These are phyloP conservation scores for Thaleichthys pacificus DNA, from an alignment of 2,797 vertebrate genomes.

Conservation along the genomic window DNA sequence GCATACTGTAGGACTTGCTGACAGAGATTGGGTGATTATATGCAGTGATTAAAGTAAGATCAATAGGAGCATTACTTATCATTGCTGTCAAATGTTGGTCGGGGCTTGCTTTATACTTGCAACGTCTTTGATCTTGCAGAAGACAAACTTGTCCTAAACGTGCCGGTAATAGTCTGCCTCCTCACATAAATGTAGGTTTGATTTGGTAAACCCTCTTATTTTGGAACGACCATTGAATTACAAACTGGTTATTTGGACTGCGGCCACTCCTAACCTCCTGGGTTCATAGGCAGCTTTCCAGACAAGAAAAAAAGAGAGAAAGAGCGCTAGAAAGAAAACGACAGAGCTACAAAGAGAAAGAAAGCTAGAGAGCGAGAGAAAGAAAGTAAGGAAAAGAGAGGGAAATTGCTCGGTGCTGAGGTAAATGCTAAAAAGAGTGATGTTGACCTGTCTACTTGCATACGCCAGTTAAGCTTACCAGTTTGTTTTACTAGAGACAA, in stretches of 20 bases:
- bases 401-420: constrained; percentile 28
- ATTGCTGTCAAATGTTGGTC: constrained; percentile 13
- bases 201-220: constrained; percentile 34
- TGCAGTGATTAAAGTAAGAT: constrained; percentile 29
- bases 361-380: constrained; percentile 9
- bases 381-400: background rate
- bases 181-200: constrained; percentile 10
- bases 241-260: constrained; percentile 38
- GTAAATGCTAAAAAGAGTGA: constrained; percentile 42
- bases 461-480: constrained; percentile 41
- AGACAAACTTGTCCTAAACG: constrained; percentile 32
- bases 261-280: constrained; percentile 34
- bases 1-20: constrained; percentile 21
- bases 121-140: constrained; percentile 21
- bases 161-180: background rate
- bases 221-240: constrained; percentile 27
- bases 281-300: constrained; percentile 31
- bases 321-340: constrained; percentile 31
- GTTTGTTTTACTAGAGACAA: constrained; percentile 60
- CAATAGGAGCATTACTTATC: background rate
- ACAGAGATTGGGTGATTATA: constrained; percentile 25
- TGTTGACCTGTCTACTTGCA: constrained; percentile 54
- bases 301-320: constrained; percentile 17
- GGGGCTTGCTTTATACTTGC: background rate
- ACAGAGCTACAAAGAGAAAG: background rate